Base-by-base conservation (phyloP, 2,888 invertebrate genomes). In the Ochropleura plecta region DNA sequence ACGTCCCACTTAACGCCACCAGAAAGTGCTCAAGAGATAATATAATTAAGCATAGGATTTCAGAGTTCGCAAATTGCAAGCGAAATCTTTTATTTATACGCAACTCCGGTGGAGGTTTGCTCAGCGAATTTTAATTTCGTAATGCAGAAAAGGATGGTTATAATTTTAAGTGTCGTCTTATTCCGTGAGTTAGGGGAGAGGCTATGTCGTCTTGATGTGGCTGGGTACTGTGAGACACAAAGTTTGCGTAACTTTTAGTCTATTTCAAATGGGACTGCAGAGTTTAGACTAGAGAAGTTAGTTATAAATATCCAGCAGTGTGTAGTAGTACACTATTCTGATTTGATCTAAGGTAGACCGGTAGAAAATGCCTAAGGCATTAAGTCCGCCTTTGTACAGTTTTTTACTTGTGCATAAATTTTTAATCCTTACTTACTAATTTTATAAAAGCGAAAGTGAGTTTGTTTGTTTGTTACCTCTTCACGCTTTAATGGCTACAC, bases 121-220 rank as follows among this genome's bases (percentile, higher is more conserved):
- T 92, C 91, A 90, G 92, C 91, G 92, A 93, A 93, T 94, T 93
- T 94, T 93, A 94, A 94, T 94, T 93, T 89, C 88, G 89, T 93
- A 92, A 93, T 91, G 91, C 90, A 91, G 89, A 89, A 88, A 76
- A 73, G 75, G 87, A 84, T 87, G 85, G 88, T 91, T 90, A 90
- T 92, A 91, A 91, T 91, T 91, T 87, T 85, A 86, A 88, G 78
- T 75, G 75, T 76, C 70, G 59, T 70, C 76, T 12, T 70, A 87
- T 87, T 87, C 87, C 77, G 82, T 18, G 71, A 73, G 3, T 63
- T 65, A 57, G 57, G 12, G 63, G 16, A 5, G 62, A n/a, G 40
- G 51, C 49, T 0, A 59, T 62, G 30, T 71, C 55, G 49, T 66
- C 40, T 40, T 59, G 53, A 81, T 64, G 14, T 64, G 2, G 30